Evolutionary conservation across 2,797 vertebrate species (phyloP), one percentile per base, ranked within the genome.

Genomic region (Danionella dracula): DNA sequence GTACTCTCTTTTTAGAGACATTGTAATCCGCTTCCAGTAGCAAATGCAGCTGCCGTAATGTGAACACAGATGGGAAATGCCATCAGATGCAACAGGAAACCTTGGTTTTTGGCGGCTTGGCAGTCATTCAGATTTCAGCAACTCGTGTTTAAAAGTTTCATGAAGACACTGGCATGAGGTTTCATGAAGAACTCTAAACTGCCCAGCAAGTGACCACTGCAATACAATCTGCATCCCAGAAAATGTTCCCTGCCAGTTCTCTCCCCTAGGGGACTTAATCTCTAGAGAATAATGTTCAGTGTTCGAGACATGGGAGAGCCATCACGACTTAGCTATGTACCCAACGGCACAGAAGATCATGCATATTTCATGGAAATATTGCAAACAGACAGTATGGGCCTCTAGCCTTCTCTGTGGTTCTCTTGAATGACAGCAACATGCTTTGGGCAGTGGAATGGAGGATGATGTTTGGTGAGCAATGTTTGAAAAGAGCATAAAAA

Each of bases 301-400:
- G 48, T 60, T 54, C 31, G 23, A 71, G 49, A 66, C 41, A 60
- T 5, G 15, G 67, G 49, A 64, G 56, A 71, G 45, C 65, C 54
- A 41, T 66, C 55, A 59, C 15, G 54, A n/a, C n/a, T n/a, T n/a
- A n/a, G n/a, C 55, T 62, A 62, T 31, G 55, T 58, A 57, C 34
- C 58, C 50, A 37, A 17, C 13, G 12, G 66, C 46, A 32, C 55
- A 19, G 48, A 45, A 40, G 35, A 68, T 55, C 42, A 53, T 68
- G 44, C 55, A 72, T 75, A 65, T 75, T 66, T 68, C 55, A 75
- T 71, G 17, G 17, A 71, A 74, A 74, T 54, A 40, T 58, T 13
- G 9, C 62, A 68, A 62, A 48, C 32, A 67, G 45, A 63, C 59
- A 56, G 58, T 17, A 49, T 15, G 35, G 42, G 35, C 65, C 4